A percentile compares a stretch with the other conserved stretches of the same genome.
These are phyloP conservation scores for Mycalesis mineus DNA, from an alignment of 2,888 invertebrate genomes.

Conservation along the genomic window DNA sequence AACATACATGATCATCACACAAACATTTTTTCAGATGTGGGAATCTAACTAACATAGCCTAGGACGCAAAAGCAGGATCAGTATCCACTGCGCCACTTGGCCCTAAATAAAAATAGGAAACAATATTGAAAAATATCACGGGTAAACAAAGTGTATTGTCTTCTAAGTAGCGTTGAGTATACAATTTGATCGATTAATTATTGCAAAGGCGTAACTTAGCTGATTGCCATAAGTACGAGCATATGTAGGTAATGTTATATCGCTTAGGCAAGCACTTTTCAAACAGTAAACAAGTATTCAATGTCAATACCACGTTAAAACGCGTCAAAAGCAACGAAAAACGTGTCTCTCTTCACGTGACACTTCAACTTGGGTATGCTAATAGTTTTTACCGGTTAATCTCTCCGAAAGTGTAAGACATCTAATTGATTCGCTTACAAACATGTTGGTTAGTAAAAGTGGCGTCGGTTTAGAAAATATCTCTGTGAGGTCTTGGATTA, in stretches of 20 bases:
- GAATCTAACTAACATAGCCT: too few relatives aligned
- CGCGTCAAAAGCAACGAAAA: conserved; percentile 1
- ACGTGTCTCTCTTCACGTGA: conserved; percentile 7
- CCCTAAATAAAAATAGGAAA: too few relatives aligned
- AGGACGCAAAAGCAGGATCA: too few relatives aligned
- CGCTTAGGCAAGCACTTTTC: conserved; percentile 3
- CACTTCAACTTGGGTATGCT: conserved; percentile 7
- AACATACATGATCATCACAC: too few relatives aligned
- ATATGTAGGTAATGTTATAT: not conserved
- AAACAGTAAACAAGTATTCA: conserved; percentile 7
- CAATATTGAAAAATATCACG: too few relatives aligned
- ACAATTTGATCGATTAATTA: too few relatives aligned
- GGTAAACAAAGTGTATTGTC: too few relatives aligned
- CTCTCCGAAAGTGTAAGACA: conserved; percentile 5
- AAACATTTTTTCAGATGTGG: too few relatives aligned
- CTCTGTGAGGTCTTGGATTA: not conserved
- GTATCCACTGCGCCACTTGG: too few relatives aligned
- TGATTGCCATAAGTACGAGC: not conserved
- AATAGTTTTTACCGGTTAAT: conserved; percentile 13
- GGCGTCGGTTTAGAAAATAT: not conserved
- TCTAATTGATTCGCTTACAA: conserved; percentile 5
- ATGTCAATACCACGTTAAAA: conserved; percentile 10
- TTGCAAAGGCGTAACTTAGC: too few relatives aligned
- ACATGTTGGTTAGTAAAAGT: not conserved
- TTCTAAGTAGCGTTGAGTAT: too few relatives aligned